phyloP scores from a whole-genome alignment of 2,888 invertebrate genomes.

The Stegophylla sp. region DNA sequence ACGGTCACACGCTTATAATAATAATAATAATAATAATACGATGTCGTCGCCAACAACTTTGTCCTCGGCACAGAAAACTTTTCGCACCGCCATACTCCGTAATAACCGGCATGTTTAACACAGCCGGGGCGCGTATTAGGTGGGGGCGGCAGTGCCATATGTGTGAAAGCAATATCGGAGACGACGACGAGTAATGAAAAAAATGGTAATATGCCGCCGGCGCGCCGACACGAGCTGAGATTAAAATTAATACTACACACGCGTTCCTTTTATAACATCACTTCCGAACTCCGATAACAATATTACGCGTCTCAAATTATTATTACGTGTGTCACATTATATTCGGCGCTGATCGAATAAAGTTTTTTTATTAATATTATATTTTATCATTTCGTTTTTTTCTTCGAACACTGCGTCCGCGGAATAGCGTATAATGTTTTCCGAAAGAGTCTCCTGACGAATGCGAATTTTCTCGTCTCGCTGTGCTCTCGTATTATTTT shows the following conservation, averaged over 20 bases:
- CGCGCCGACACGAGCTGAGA: not conserved
- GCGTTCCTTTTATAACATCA: no score
- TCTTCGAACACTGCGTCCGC: no score
- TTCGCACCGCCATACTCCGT: not conserved
- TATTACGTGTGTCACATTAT: no score
- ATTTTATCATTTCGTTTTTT: no score
- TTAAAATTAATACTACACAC: not conserved
- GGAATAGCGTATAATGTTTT: no score
- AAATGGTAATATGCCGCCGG: not conserved
- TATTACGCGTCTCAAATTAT: not conserved
- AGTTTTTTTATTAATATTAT: no score
- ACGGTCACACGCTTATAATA: not conserved
- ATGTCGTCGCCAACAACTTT: constrained; percentile 26
- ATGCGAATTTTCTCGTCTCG: no score
- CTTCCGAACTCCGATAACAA: not conserved
- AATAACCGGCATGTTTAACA: constrained; percentile 27
- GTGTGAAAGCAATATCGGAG: not conserved
- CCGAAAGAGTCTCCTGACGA: no score
- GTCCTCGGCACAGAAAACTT: constrained; percentile 24
- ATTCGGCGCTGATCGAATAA: no score
- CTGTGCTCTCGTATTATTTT: no score
- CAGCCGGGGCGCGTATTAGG: constrained; percentile 1
- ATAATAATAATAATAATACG: no score
- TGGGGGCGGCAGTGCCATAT: not conserved
- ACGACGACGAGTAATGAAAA: not conserved